These are phyloP conservation scores for Drosophila eohydei DNA, from an alignment of 2,888 invertebrate genomes.

Conservation along the genomic window DNA sequence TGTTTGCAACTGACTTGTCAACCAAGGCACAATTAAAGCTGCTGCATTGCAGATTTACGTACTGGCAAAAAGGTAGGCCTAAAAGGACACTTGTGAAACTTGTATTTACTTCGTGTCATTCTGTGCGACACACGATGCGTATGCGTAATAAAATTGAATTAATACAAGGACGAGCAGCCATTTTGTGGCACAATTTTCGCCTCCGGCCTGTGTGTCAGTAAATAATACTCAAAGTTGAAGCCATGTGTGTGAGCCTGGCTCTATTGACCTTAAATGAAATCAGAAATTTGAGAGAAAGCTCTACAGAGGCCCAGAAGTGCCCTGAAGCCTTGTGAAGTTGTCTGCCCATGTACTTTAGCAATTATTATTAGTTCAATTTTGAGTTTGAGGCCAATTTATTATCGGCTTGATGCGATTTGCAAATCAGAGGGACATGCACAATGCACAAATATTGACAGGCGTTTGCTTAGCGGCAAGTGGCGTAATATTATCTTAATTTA, in stretches of 20 bases:
- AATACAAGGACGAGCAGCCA: slow-evolving; percentile 52
- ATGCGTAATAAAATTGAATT: slow-evolving; percentile 74
- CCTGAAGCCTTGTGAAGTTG: slow-evolving; percentile 42
- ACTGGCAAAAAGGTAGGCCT: slow-evolving; percentile 12
- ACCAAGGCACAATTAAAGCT: slow-evolving; percentile 45
- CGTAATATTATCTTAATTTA: slow-evolving; percentile 57
- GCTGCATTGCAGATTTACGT: slow-evolving; percentile 65
- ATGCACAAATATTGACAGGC: slow-evolving; percentile 45
- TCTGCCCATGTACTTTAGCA: slow-evolving; percentile 49
- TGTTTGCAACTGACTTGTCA: slow-evolving; percentile 7
- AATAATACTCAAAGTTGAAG: slow-evolving; percentile 46
- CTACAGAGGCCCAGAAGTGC: slow-evolving; percentile 4
- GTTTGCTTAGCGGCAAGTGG: slow-evolving; percentile 41
- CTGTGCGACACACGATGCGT: slow-evolving; percentile 54
- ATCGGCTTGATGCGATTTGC: slow-evolving; percentile 43
- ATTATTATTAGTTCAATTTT: slow-evolving; percentile 63
- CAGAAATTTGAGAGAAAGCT: slow-evolving; percentile 60
- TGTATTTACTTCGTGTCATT: slow-evolving; percentile 50
- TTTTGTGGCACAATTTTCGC: slow-evolving; percentile 57
- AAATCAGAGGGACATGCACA: slow-evolving; percentile 19
- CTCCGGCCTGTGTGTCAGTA: slow-evolving; percentile 43
- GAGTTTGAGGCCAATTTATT: slow-evolving; percentile 53
- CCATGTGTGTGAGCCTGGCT: slow-evolving; percentile 6
- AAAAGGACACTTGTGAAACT: slow-evolving; percentile 26
- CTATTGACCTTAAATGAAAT: slow-evolving; percentile 66